phyloP scores from a whole-genome alignment of 2,797 vertebrate species.

The Acipenser oxyrinchus region DNA sequence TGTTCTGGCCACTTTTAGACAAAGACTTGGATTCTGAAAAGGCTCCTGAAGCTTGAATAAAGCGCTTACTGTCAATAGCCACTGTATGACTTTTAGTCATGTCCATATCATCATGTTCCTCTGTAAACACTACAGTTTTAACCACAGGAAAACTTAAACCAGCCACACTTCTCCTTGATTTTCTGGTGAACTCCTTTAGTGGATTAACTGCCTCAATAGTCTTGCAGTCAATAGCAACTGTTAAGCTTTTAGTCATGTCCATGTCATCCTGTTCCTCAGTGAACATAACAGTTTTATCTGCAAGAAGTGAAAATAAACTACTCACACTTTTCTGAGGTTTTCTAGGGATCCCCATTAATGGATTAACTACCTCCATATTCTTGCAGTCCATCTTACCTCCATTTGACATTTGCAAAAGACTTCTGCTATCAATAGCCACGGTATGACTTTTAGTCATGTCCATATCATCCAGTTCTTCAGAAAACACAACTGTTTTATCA shows the following conservation, averaged over 20 bases:
- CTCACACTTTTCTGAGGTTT: no score
- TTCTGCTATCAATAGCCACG: slow-evolving; percentile 19
- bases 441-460: slow-evolving; percentile 28
- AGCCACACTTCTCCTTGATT: no score
- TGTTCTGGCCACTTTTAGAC: slow-evolving; percentile 23
- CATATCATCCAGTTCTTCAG: no score
- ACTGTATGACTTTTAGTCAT: slow-evolving; percentile 40
- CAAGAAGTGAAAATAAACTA: slow-evolving; percentile 8
- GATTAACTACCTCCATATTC: no score
- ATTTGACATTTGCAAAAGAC: neutral
- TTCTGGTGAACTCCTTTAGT: no score
- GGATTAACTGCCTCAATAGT: no score
- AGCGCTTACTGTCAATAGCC: slow-evolving; percentile 30
- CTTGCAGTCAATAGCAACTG: slow-evolving; percentile 18
- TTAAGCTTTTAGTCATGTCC: slow-evolving; percentile 34
- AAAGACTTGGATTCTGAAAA: neutral
- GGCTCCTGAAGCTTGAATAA: no score
- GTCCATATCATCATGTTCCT: slow-evolving; percentile 39
- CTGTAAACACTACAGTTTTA: slow-evolving; percentile 31
- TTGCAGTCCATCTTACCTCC: no score
- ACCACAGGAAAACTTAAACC: slow-evolving; percentile 7
- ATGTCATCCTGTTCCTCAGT: slow-evolving; percentile 37
- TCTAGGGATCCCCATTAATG: no score
- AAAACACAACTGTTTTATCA: no score
- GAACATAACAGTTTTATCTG: slow-evolving; percentile 34